Evolutionary conservation across 2,113 vertebrate species (phyloP).

Genomic region (Rhipidura dahli): DNA sequence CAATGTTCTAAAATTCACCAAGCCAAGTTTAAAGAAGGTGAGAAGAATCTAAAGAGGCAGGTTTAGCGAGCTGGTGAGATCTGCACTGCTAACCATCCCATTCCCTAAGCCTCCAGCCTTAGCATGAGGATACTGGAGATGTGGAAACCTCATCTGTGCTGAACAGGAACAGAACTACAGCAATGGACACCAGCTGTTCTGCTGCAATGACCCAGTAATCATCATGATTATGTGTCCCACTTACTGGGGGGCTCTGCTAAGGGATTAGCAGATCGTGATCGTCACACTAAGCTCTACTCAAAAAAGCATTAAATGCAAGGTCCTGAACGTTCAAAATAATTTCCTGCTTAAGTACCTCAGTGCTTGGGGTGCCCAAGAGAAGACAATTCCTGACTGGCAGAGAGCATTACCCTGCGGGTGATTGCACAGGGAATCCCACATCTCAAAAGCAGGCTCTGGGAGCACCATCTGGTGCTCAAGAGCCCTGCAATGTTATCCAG

Average conservation of each 20-base stretch:
- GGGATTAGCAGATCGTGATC: conserved; percentile 4
- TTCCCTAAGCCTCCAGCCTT: neutral
- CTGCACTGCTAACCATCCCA: neutral
- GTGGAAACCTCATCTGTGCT: neutral
- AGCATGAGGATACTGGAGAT: neutral
- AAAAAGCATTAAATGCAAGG: neutral
- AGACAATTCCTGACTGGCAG: neutral
- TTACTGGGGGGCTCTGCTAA: neutral
- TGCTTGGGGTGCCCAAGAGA: neutral
- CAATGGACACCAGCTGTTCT: neutral
- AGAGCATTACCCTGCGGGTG: neutral
- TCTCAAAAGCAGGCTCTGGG: neutral
- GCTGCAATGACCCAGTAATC: conserved; percentile 41
- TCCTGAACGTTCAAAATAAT: neutral
- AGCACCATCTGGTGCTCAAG: neutral
- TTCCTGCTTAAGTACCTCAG: neutral
- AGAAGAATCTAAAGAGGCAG: neutral
- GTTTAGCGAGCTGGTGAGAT: neutral
- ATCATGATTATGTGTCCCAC: conserved; percentile 3
- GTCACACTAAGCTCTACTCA: neutral
- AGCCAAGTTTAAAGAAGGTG: neutral
- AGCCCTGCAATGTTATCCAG: neutral
- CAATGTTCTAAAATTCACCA: neutral
- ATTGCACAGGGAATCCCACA: neutral
- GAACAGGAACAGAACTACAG: neutral